Evolutionary conservation across 2,888 invertebrate species (phyloP).

Genomic region (Saturnia pavonia): DNA sequence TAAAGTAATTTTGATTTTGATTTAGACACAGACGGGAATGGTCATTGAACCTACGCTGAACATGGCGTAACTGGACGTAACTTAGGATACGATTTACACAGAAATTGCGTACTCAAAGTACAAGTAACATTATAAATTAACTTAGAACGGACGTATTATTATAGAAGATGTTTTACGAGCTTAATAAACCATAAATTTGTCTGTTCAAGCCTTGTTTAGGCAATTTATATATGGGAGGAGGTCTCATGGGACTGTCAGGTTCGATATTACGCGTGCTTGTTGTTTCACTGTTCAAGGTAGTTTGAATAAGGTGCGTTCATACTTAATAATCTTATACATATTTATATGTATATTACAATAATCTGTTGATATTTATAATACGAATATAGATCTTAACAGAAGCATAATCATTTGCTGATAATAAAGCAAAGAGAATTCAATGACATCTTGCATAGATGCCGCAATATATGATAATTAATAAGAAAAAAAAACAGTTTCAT

Average conservation of each 20-base stretch:
- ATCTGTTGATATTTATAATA: no score
- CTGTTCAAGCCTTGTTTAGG: conserved; percentile 30
- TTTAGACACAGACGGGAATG: no score
- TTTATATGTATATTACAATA: no score
- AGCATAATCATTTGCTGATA: no score
- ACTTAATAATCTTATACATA: neutral
- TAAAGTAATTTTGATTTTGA: no score
- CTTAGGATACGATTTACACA: neutral
- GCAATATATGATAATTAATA: no score
- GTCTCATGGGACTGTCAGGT: conserved; percentile 17
- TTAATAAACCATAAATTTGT: conserved; percentile 36
- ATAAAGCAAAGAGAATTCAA: no score
- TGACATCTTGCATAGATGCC: no score
- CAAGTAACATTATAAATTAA: neutral
- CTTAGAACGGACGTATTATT: neutral
- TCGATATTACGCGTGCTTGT: neutral
- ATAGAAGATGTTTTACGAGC: conserved; percentile 18
- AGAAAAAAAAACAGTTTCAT: no score
- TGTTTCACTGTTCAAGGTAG: neutral
- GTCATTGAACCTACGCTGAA: neutral
- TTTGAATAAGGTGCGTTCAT: neutral
- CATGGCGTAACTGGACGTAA: neutral
- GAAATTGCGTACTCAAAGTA: neutral
- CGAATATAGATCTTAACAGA: no score
- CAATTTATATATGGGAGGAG: conserved; percentile 27